Evolutionary conservation across 2,113 vertebrate species (phyloP).

Genomic region (Channa maculata): DNA sequence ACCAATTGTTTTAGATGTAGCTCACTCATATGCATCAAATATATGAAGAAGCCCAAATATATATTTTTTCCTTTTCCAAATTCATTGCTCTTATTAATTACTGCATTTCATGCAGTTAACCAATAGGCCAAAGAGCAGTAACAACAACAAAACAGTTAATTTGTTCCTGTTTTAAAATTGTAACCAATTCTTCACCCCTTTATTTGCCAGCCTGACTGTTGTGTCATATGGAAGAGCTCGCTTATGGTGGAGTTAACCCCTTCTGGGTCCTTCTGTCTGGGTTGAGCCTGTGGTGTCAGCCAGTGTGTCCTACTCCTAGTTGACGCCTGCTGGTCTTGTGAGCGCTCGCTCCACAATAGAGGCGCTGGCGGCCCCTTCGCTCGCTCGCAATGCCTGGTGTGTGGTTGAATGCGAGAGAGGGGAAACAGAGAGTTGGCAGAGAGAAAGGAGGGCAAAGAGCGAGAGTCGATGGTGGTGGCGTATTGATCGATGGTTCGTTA

Average conservation of each 20-base stretch:
- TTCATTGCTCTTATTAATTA: conserved; percentile 9
- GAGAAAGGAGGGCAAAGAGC: conserved; percentile 80
- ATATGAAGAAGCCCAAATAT: conserved; percentile 24
- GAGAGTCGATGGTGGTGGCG: conserved; percentile 79
- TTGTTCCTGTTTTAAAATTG: conserved; percentile 83
- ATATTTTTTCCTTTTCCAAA: conserved; percentile 11
- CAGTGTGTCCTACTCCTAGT: conserved; percentile 95
- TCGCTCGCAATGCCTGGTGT: conserved; percentile 74
- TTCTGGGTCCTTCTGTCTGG: conserved; percentile 99
- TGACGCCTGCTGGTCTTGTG: conserved; percentile 96
- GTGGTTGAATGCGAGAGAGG: conserved; percentile 81
- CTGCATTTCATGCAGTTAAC: conserved; percentile 55
- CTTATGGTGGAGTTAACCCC: conserved; percentile 99
- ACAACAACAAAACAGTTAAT: conserved; percentile 58
- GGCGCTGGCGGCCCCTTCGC: conserved; percentile 75
- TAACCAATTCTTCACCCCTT: conserved; percentile 99
- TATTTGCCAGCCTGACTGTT: conserved; percentile 99
- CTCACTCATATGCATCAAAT: conserved; percentile 2
- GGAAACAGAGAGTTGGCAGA: conserved; percentile 82
- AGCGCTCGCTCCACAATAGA: conserved; percentile 81
- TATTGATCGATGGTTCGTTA: conserved; percentile 85
- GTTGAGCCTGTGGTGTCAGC: conserved; percentile 96
- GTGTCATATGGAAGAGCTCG: conserved; percentile 93
- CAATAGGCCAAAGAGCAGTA: conserved; percentile 47
- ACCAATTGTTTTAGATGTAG: neutral